phyloP scores from a whole-genome alignment of 2,113 vertebrate species.

The Solea solea region DNA sequence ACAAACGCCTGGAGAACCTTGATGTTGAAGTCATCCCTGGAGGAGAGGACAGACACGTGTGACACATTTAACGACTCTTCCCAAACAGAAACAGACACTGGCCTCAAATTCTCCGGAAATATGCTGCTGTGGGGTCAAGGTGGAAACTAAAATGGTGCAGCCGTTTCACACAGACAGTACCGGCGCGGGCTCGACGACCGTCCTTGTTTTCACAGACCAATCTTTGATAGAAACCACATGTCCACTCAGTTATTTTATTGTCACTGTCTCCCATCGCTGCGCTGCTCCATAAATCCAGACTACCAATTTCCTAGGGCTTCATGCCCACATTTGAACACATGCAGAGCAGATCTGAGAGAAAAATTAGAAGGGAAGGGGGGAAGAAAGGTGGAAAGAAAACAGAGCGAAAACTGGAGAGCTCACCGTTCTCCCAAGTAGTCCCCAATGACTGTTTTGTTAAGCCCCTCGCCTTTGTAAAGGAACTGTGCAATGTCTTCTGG shows the following conservation, averaged over 20 bases:
- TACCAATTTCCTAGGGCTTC: constrained; percentile 67
- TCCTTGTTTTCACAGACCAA: constrained; percentile 64
- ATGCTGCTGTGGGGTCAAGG: not conserved
- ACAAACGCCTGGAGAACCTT: constrained; percentile 98
- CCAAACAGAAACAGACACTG: constrained; percentile 1
- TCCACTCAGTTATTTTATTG: constrained; percentile 48
- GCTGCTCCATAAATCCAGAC: constrained; percentile 70
- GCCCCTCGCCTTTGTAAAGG: constrained; percentile 97
- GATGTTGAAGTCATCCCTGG: constrained; percentile 97
- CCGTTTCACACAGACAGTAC: constrained; percentile 19
- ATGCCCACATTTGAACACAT: constrained; percentile 30
- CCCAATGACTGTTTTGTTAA: constrained; percentile 98
- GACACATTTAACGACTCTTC: constrained; percentile 13
- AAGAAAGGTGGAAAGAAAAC: constrained; percentile 37
- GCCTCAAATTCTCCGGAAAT: not conserved
- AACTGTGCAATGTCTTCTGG: constrained; percentile 97
- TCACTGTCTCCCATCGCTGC: constrained; percentile 17
- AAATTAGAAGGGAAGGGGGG: not conserved
- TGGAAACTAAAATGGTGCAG: constrained; percentile 17
- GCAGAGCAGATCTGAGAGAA: constrained; percentile 34
- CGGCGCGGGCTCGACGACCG: constrained; percentile 16
- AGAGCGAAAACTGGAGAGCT: constrained; percentile 46
- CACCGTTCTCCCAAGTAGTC: constrained; percentile 98
- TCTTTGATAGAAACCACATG: constrained; percentile 74
- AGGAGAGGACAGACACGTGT: constrained; percentile 24